Conservation (phyloP, 1,140 invertebrate species). For the Thaumetopoea pityocampa region DNA sequence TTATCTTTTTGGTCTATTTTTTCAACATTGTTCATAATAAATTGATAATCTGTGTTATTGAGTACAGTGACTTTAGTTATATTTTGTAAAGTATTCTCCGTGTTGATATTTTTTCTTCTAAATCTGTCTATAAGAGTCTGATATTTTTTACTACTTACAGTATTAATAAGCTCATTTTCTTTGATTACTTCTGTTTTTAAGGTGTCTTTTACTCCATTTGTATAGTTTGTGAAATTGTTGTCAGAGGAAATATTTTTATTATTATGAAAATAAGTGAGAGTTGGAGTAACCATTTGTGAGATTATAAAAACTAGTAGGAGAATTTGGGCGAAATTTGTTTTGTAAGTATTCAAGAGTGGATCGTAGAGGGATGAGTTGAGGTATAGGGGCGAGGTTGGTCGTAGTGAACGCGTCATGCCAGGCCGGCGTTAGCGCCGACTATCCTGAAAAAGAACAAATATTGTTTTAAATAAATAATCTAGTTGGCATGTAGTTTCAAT, state of each 20-base stretch:
- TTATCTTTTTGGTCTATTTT: constrained; percentile 21
- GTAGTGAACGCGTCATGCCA: constrained; percentile 56
- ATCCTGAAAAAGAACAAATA: constrained; percentile 41
- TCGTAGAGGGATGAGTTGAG: constrained; percentile 48
- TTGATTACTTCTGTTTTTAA: constrained; percentile 8
- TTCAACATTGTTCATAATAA: constrained; percentile 11
- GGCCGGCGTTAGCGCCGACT: constrained; percentile 55
- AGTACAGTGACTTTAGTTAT: not conserved
- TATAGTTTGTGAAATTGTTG: constrained; percentile 15
- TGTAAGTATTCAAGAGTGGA: constrained; percentile 34
- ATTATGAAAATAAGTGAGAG: not conserved
- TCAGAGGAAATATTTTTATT: constrained; percentile 7
- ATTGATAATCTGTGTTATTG: constrained; percentile 4
- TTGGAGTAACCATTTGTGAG: constrained; percentile 40
- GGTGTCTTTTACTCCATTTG: constrained; percentile 11
- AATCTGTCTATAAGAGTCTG: constrained; percentile 44
- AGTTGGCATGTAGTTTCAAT: not conserved
- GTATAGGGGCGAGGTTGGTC: constrained; percentile 29
- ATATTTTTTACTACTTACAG: constrained; percentile 32
- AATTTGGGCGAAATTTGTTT: constrained; percentile 30
- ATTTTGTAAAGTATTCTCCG: not conserved
- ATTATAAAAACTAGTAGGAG: constrained; percentile 38
- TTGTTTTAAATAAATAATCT: not conserved
- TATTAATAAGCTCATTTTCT: constrained; percentile 16
- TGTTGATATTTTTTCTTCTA: constrained; percentile 38